Base-by-base conservation (phyloP, 2,888 invertebrate genomes). In the Serrognathus titanus region DNA sequence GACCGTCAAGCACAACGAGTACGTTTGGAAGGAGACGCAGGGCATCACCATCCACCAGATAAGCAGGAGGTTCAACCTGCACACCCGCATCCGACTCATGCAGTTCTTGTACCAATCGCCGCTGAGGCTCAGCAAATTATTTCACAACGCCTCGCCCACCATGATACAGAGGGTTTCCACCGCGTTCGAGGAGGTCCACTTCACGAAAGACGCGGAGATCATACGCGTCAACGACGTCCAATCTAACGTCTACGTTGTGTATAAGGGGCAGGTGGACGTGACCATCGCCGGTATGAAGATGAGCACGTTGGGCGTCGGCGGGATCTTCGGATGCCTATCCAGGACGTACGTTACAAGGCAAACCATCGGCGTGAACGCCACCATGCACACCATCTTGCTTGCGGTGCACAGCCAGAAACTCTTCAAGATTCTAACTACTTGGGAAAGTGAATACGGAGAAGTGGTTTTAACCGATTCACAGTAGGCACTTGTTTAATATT, bases 401-500 rank as follows among this genome's bases (percentile, higher is more conserved):
- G 31, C 49, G 36, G 59, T 62, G 11, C 51, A 59, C 24, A 58
- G 60, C 47, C 51, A 36, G 11, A 43, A 55, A 13, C 53, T 63
- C 61, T 80, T 79, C 59, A 55, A 79, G 4, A 80, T 81, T 6
- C 38, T 58, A 48, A 47, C 39, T 3, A 41, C 49, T 6, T 54
- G 58, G 54, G 50, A 54, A 7, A 47, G 51, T 9, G 53, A 51
- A 41, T 46, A 49, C 10, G 48, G 51, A 3, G 24, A 31, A 3
- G 38, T 36, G 16, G 36, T n/a, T 2, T 38, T 48, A 13, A 7
- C 13, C 13, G 31, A 9, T 24, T 46, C 3, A 20, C 31, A 11
- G 20, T 20, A 16, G 3, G 35, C 2, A 10, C 9, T 5, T 36
- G n/a, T 31, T 31, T 31, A 6, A 31, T 3, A 1, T 31, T 6